Percentiles rank a stretch among this genome's conserved stretches.
Conservation (phyloP, 2,797 vertebrate genomes). For the Cossypha niveicapilla region DNA sequence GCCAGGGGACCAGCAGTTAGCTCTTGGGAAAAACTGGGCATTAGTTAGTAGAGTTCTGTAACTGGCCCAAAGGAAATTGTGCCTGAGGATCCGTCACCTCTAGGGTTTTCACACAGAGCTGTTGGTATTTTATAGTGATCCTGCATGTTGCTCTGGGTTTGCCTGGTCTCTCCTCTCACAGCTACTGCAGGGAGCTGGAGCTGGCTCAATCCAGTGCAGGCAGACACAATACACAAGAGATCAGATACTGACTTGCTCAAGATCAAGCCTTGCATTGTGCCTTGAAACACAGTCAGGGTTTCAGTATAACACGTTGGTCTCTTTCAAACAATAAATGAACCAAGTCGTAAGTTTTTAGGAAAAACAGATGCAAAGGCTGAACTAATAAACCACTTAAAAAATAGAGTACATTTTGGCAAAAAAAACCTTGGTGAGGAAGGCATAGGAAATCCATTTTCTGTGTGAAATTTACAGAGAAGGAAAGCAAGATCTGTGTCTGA, state of each 20-base stretch:
- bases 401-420: background rate
- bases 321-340: background rate
- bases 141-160: background rate
- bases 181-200: background rate
- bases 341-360: background rate
- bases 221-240: background rate
- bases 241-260: background rate
- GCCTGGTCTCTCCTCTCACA: background rate
- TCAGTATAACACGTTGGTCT: background rate
- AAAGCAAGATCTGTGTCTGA: background rate
- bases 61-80: background rate
- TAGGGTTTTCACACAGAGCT: background rate
- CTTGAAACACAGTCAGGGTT: background rate
- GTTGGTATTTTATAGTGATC: background rate
- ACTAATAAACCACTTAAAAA: background rate
- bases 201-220: slow-evolving; percentile 8
- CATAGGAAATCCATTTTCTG: background rate
- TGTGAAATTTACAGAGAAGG: background rate
- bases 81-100: background rate
- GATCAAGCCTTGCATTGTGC: background rate
- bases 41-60: background rate
- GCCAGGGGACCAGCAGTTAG: background rate
- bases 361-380: background rate
- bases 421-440: background rate
- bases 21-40: background rate